Conservation (phyloP, 2,113 vertebrate genomes). For the Sitta europaea region DNA sequence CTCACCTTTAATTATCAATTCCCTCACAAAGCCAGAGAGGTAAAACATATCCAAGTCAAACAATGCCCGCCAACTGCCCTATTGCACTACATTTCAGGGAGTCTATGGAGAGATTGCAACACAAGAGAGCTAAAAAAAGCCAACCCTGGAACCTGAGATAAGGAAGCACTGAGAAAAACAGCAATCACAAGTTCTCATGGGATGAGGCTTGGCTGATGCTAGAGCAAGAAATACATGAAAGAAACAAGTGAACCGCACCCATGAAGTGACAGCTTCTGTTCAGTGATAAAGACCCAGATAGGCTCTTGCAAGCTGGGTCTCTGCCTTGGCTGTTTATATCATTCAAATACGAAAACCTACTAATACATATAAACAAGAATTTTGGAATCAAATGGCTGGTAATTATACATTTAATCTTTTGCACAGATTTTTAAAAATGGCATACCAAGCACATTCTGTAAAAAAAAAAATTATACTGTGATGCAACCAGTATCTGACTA, state of each 20-base stretch:
- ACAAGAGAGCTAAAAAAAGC: slow-evolving; percentile 47
- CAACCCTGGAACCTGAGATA: slow-evolving; percentile 55
- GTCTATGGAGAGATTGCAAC: slow-evolving; percentile 1
- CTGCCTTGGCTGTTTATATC: slow-evolving; percentile 19
- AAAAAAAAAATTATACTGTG: not conserved
- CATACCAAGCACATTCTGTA: not conserved
- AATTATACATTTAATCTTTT: not conserved
- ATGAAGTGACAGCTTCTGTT: slow-evolving; percentile 32
- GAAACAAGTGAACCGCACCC: slow-evolving; percentile 40
- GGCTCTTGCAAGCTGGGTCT: not conserved
- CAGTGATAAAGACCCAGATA: slow-evolving; percentile 45
- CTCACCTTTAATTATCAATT: slow-evolving; percentile 42
- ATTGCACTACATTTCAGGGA: not conserved
- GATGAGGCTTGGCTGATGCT: slow-evolving; percentile 50
- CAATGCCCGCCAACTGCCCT: not conserved
- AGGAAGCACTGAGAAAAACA: slow-evolving; percentile 59
- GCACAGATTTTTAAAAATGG: not conserved
- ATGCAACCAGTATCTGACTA: not conserved
- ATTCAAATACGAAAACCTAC: not conserved
- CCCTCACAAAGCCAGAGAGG: not conserved
- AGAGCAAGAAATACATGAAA: slow-evolving; percentile 56
- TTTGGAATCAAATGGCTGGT: not conserved
- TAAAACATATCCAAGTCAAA: not conserved
- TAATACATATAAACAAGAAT: not conserved
- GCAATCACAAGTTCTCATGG: slow-evolving; percentile 24